Percentiles rank a stretch among this genome's conserved stretches.
These are phyloP conservation scores for Hyposmocoma kahamanoa DNA, from an alignment of 1,140 invertebrate genomes.

Conservation along the genomic window DNA sequence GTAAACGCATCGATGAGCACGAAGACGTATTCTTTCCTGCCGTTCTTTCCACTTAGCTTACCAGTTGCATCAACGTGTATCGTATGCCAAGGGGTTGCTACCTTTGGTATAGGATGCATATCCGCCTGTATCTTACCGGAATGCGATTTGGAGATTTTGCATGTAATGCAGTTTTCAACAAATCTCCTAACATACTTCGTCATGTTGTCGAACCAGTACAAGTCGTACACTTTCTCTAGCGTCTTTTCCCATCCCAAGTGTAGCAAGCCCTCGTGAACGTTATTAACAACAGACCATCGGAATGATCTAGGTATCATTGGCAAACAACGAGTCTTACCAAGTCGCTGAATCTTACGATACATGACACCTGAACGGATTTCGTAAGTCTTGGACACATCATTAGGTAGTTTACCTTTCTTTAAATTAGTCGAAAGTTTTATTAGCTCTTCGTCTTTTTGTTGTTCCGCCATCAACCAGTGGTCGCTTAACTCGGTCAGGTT, in stretches of 20 bases:
- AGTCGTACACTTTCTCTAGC: constrained; percentile 2
- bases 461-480: constrained; percentile 4
- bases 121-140: constrained; percentile 13
- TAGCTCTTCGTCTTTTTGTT: constrained; percentile 3
- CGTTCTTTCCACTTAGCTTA: constrained; percentile 9
- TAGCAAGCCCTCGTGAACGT: background rate
- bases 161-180: constrained; percentile 2
- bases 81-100: constrained; percentile 13
- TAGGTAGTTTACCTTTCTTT: background rate
- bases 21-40: constrained; percentile 10
- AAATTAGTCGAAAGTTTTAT: background rate
- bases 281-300: constrained; percentile 3
- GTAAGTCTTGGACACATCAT: background rate
- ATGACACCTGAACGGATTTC: background rate
- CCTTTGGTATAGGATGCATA: constrained; percentile 15
- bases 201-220: constrained; percentile 5
- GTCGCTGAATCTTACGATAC: constrained; percentile 3
- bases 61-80: constrained; percentile 16
- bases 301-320: constrained; percentile 3
- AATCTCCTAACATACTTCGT: constrained; percentile 1
- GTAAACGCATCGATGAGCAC: constrained; percentile 36
- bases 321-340: constrained; percentile 1
- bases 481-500: background rate
- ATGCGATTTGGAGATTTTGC: constrained; percentile 4
- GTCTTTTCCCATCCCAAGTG: constrained; percentile 3